Conservation (phyloP, 1,140 invertebrate genomes). For the Phymastichus coffea region DNA sequence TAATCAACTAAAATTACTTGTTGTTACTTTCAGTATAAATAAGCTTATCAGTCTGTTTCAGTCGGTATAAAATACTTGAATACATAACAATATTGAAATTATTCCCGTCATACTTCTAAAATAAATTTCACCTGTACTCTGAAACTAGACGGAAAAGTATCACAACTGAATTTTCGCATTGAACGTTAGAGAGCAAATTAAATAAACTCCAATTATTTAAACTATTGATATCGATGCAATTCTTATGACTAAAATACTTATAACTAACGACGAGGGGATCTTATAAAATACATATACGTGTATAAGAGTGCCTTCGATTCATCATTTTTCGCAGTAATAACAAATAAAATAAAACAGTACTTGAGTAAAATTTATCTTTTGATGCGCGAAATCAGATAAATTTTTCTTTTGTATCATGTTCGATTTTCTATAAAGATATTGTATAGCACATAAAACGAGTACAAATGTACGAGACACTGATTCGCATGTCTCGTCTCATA, state of each 20-base stretch:
- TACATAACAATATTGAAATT: too few species aligned
- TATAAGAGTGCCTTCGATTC: not conserved
- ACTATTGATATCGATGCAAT: conserved; percentile 14
- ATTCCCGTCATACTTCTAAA: too few species aligned
- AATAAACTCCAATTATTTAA: not conserved
- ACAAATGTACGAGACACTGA: not conserved
- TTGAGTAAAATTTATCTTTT: too few species aligned
- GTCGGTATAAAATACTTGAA: not conserved
- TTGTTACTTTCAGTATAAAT: not conserved
- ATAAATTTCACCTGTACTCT: too few species aligned
- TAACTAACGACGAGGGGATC: conserved; percentile 12
- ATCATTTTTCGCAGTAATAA: not conserved
- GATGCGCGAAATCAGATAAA: too few species aligned
- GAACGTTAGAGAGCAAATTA: not conserved
- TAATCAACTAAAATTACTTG: not conserved
- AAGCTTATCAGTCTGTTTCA: not conserved
- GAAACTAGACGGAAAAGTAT: too few species aligned
- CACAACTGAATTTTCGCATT: too few species aligned
- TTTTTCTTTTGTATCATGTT: too few species aligned
- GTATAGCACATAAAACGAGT: conserved; percentile 5
- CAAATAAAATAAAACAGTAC: not conserved
- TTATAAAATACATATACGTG: conserved; percentile 8
- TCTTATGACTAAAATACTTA: conserved; percentile 5
- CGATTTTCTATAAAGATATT: too few species aligned
- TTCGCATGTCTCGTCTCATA: not conserved